Base-by-base conservation (phyloP, 1,140 invertebrate genomes). In the Aphelenchoides fujianensis region DNA sequence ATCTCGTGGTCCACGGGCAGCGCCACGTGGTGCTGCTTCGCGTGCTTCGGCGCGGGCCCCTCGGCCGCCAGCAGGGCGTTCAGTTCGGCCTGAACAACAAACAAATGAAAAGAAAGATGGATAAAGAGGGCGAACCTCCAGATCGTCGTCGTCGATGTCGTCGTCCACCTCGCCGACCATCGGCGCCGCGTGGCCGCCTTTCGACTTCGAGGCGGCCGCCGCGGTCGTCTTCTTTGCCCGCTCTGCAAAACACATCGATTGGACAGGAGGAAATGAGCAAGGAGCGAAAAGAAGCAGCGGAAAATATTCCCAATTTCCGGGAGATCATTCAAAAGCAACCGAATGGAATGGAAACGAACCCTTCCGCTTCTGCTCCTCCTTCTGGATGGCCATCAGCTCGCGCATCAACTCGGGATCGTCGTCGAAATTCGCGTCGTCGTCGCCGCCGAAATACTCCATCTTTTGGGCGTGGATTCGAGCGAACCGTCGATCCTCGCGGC, bases 71-170 rank as follows among this genome's bases (percentile, higher is more conserved):
- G n/a, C 12, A 66, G 34, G 30, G 31, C 63, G 31, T 66, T 16
- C 12, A 66, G 34, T 66, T 66, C 63, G 31, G 63, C 63, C 63
- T 66, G 36, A 12, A 66, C n/a, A n/a, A n/a, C n/a, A n/a, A n/a
- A n/a, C n/a, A 53, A 66, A n/a, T 66, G 16, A 66, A 35, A 19
- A 34, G 31, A n/a, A n/a, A n/a, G n/a, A n/a, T n/a, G n/a, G n/a
- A n/a, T n/a, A n/a, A n/a, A n/a, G n/a, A n/a, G n/a, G n/a, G n/a
- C 63, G 31, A 1, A 66, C 63, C 63, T 36, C 31, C 36, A 66
- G 31, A 1, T 66, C 63, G 36, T 66, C 63, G 63, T 66, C 63
- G 3, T 66, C 3, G 41, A 66, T 37, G 31, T 66, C 63, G 36
- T 66, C 32, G 36, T 16, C 31, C 27, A 1, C 0, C n/a, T 66